These are phyloP conservation scores for Tapirus indicus DNA, from an alignment of 2,797 vertebrate genomes.

Conservation along the genomic window DNA sequence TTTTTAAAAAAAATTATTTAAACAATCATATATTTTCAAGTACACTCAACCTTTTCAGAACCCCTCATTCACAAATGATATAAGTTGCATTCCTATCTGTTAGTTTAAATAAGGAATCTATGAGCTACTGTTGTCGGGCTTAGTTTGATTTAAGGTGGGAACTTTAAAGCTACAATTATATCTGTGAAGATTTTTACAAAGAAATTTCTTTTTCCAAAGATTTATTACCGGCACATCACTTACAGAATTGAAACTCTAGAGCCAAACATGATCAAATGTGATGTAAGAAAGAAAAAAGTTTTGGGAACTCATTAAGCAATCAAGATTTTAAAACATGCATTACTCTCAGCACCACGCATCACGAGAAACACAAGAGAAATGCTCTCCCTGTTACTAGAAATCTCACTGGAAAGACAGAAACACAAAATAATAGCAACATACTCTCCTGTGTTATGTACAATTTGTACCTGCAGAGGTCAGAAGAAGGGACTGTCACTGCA, in stretches of 20 bases:
- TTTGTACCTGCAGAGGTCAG: conserved; percentile 7
- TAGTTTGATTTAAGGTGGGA: neutral
- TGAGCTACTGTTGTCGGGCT: neutral
- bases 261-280: neutral
- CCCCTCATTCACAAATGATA: neutral
- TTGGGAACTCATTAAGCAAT: conserved; percentile 16
- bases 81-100: neutral
- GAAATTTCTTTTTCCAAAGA: neutral
- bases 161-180: conserved; percentile 39
- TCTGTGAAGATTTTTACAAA: neutral
- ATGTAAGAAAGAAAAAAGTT: conserved; percentile 27
- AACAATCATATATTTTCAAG: conserved; percentile 43
- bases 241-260: conserved; percentile 32
- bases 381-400: neutral
- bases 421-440: neutral
- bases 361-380: neutral
- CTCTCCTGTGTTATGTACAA: neutral
- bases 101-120: neutral
- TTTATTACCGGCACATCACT: neutral
- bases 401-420: conserved; percentile 44
- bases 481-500: neutral
- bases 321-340: neutral
- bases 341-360: neutral
- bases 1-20: conserved; percentile 24
- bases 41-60: neutral